Percentiles rank a stretch among this genome's conserved stretches.
These are phyloP conservation scores for Pharmacophagus antenor DNA, from an alignment of 2,888 invertebrate genomes.

Conservation along the genomic window DNA sequence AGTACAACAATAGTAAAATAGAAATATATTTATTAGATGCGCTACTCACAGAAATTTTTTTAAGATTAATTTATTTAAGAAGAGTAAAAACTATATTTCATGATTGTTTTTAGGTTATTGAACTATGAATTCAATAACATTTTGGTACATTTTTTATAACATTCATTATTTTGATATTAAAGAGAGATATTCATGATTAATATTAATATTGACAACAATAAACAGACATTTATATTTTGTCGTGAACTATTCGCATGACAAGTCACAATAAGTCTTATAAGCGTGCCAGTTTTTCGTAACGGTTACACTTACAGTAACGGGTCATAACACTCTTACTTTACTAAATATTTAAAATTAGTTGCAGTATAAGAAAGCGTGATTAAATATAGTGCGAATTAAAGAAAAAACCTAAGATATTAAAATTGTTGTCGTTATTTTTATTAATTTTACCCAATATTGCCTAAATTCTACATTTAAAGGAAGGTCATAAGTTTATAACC, in stretches of 20 bases:
- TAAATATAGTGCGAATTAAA: neutral
- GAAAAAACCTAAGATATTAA: neutral
- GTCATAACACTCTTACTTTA: neutral
- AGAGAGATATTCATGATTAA: no score
- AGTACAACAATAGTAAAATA: no score
- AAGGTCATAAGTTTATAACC: slow-evolving; percentile 29
- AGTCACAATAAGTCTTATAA: neutral
- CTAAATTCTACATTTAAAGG: neutral
- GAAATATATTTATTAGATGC: no score
- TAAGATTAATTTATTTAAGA: no score
- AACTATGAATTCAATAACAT: no score
- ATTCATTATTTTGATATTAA: no score
- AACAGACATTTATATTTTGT: neutral
- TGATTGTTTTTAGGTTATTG: no score
- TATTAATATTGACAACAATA: neutral
- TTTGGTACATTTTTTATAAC: no score
- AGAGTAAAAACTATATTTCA: no score
- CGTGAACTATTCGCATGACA: neutral
- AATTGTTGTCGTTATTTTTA: neutral
- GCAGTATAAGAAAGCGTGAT: neutral
- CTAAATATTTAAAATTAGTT: neutral
- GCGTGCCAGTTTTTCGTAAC: neutral
- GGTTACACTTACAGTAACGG: neutral
- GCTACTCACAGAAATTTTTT: no score
- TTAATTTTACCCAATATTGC: neutral